Conservation (phyloP, 1,140 invertebrate genomes). For the Drosophila nigrodunni region DNA sequence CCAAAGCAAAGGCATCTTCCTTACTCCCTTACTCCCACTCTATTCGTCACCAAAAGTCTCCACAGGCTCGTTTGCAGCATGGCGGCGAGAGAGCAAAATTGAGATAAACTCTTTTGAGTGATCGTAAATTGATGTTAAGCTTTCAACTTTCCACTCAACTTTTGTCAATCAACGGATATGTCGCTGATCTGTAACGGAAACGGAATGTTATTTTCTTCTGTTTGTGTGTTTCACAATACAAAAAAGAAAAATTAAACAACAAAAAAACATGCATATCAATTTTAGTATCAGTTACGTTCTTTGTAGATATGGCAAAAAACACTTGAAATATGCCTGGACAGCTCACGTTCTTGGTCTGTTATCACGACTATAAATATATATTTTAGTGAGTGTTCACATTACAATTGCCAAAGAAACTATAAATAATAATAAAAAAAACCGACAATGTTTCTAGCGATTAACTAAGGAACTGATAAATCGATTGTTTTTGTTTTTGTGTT, state of each 20-base stretch:
- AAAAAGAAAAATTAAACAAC: background rate
- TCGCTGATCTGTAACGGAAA: slow-evolving; percentile 33
- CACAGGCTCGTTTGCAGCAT: background rate
- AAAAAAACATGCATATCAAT: background rate
- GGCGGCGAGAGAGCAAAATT: background rate
- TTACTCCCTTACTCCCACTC: slow-evolving; percentile 1
- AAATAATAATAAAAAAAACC: slow-evolving; percentile 59
- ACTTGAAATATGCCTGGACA: slow-evolving; percentile 6
- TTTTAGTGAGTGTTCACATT: slow-evolving; percentile 50
- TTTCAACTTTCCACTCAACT: background rate
- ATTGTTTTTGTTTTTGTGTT: background rate
- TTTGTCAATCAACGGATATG: slow-evolving; percentile 26
- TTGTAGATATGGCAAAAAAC: slow-evolving; percentile 19
- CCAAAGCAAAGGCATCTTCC: slow-evolving; percentile 29
- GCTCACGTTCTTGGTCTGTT: slow-evolving; percentile 33
- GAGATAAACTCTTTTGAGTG: background rate
- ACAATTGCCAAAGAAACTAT: slow-evolving; percentile 54
- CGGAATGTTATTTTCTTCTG: slow-evolving; percentile 4
- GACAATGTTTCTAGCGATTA: slow-evolving; percentile 27
- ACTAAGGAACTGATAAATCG: slow-evolving; percentile 49
- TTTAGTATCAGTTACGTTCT: slow-evolving; percentile 12
- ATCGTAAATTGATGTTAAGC: slow-evolving; percentile 1
- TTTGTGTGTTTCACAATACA: no score
- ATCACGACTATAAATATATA: slow-evolving; percentile 68
- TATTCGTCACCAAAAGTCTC: slow-evolving; percentile 14